phyloP scores from a whole-genome alignment of 2,797 vertebrate species.

The Epinephelus coioides region DNA sequence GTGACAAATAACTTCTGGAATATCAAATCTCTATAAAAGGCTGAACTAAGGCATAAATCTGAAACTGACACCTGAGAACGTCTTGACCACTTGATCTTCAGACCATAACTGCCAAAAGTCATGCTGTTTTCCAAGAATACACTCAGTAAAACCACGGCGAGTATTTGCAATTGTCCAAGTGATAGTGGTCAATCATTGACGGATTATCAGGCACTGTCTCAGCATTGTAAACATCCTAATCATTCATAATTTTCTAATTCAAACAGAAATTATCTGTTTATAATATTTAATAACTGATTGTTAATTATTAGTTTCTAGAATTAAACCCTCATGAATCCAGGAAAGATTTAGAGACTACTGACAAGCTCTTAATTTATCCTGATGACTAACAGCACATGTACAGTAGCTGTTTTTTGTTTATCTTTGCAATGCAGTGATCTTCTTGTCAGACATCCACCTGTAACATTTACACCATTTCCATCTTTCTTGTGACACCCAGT shows the following conservation, averaged over 20 bases:
- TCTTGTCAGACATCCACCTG: constrained; percentile 3
- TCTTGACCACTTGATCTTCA: constrained; percentile 74
- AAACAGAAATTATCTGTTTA: neutral
- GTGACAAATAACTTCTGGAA: constrained; percentile 88
- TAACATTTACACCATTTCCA: constrained; percentile 27
- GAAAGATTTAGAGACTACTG: neutral
- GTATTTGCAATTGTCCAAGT: constrained; percentile 50
- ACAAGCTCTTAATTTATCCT: neutral
- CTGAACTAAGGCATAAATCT: constrained; percentile 88
- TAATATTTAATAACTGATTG: neutral
- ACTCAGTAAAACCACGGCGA: constrained; percentile 28
- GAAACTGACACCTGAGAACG: constrained; percentile 82
- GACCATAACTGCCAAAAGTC: constrained; percentile 51
- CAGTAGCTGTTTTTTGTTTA: constrained; percentile 22
- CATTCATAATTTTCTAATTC: neutral
- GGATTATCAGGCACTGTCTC: neutral
- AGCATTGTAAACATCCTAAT: constrained; percentile 7
- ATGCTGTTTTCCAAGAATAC: constrained; percentile 75
- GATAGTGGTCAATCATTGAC: neutral
- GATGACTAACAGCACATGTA: constrained; percentile 5
- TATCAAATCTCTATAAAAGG: constrained; percentile 90
- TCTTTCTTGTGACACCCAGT: constrained; percentile 17
- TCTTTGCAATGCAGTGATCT: constrained; percentile 6
- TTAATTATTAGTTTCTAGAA: neutral
- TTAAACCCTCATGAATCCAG: neutral